Base-by-base conservation (phyloP, 2,888 invertebrate genomes). In the Morpho achilles region DNA sequence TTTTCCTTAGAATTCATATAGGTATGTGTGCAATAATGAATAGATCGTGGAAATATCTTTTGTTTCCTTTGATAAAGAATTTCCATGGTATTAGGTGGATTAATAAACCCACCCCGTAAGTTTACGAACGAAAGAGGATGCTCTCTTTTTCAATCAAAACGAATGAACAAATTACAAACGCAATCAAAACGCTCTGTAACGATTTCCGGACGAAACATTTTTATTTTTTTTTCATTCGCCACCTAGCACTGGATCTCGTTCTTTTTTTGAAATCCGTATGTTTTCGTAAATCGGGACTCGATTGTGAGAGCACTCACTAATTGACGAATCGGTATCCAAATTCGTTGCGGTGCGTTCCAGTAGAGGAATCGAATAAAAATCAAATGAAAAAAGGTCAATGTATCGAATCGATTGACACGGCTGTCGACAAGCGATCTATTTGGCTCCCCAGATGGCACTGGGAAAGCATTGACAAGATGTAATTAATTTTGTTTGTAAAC, bases 231-330 rank as follows among this genome's bases (percentile, higher is more conserved):
- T 55, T 53, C 75, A 72, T 75, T 68, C 80, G 79, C 79, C 81
- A 80, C 76, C 73, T 74, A 56, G 52, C 53, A 41, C 56, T 44
- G 46, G 46, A 47, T 58, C 54, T 60, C 46, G n/a, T 48, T 65
- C 48, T 44, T 65, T 66, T 74, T 82, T 72, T 73, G 77, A 79
- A 55, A 83, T 76, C 82, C 79, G 81, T 80, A 75, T 79, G 80
- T 84, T 84, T 79, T 80, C 74, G 73, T 77, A 74, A 75, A 77
- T 79, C 71, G 74, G 65, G 68, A 69, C 70, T 65, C 72, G 73
- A 73, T 74, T 80, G 80, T 82, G 79, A 82, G 82, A 84, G 82
- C 79, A 78, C 79, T 84, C 77, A 83, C 86, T 87, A 86, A 87
- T 87, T 87, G 87, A 84, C 63, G 65, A 58, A 63, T 62, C 65